Conservation (phyloP, 1,140 invertebrate species). For the Pseudomyrmex sp. region DNA sequence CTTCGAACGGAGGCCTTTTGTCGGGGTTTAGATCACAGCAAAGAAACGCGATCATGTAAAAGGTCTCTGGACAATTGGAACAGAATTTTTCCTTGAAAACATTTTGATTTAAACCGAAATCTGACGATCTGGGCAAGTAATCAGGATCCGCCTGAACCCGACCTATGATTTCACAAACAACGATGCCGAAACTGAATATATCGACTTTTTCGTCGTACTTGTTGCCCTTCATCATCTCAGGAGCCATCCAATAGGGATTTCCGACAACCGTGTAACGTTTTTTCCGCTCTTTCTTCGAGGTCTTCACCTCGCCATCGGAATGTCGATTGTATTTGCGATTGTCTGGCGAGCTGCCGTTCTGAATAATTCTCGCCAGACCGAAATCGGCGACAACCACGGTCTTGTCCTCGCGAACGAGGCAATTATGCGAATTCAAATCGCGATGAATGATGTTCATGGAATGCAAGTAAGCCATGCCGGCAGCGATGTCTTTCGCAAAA, state of each 20-base stretch:
- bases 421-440: constrained; percentile 98
- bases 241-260: constrained; percentile 99
- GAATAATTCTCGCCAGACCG: constrained; percentile 95
- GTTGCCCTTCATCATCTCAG: constrained; percentile 98
- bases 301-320: constrained; percentile 76
- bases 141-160: constrained; percentile 97
- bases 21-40: constrained; percentile 96
- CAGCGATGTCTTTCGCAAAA: constrained; percentile 96
- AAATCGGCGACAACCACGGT: constrained; percentile 98
- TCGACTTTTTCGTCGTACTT: constrained; percentile 99
- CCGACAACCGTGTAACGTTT: constrained; percentile 94
- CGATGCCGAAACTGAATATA: constrained; percentile 98
- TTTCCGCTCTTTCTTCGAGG: constrained; percentile 87
- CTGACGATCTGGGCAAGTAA: constrained; percentile 93
- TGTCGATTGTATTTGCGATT: constrained; percentile 81
- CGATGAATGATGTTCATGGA: constrained; percentile 97
- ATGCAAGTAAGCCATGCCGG: constrained; percentile 97
- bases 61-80: constrained; percentile 93
- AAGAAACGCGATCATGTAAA: constrained; percentile 94
- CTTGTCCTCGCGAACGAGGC: constrained; percentile 95
- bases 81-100: constrained; percentile 96
- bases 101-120: constrained; percentile 96
- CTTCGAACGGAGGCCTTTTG: constrained; percentile 93
- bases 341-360: constrained; percentile 81
- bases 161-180: constrained; percentile 98